A percentile compares a stretch with the other conserved stretches of the same genome.
Evolutionary conservation across 2,113 vertebrate species (phyloP).

Genomic region (Phaethon lepturus): DNA sequence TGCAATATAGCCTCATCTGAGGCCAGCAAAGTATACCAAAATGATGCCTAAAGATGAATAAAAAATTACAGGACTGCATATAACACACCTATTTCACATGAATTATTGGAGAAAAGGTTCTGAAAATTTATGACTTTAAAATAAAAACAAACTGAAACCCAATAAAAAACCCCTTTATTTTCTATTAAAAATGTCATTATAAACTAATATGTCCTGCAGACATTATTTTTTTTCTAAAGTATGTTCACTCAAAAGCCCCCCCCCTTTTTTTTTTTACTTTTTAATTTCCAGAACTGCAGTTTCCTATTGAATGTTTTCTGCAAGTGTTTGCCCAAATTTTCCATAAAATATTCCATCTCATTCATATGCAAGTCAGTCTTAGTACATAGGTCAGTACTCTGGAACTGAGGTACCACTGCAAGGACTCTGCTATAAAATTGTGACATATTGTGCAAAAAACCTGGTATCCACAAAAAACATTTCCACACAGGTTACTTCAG

Average conservation of each 20-base stretch:
- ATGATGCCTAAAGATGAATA: background rate
- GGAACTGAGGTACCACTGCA: background rate
- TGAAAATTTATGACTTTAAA: background rate
- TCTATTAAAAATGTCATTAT: background rate
- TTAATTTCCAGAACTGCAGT: background rate
- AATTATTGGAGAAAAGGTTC: accelerated
- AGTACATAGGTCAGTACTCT: background rate
- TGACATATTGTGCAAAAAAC: background rate
- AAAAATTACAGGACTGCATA: background rate
- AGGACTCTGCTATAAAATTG: background rate
- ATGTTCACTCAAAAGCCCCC: background rate
- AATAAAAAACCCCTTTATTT: background rate
- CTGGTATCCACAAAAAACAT: background rate
- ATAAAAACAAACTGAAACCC: accelerated
- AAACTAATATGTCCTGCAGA: background rate
- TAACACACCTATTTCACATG: background rate
- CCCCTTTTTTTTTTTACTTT: background rate
- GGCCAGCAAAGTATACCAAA: background rate
- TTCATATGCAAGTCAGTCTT: background rate
- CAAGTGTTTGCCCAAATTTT: background rate
- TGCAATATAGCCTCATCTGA: background rate
- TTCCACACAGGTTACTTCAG: background rate
- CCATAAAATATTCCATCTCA: background rate
- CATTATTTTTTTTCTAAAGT: background rate
- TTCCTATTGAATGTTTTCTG: background rate